Evolutionary conservation across 1,140 invertebrate genomes (phyloP).

Genomic region (Penaeus vannamei): DNA sequence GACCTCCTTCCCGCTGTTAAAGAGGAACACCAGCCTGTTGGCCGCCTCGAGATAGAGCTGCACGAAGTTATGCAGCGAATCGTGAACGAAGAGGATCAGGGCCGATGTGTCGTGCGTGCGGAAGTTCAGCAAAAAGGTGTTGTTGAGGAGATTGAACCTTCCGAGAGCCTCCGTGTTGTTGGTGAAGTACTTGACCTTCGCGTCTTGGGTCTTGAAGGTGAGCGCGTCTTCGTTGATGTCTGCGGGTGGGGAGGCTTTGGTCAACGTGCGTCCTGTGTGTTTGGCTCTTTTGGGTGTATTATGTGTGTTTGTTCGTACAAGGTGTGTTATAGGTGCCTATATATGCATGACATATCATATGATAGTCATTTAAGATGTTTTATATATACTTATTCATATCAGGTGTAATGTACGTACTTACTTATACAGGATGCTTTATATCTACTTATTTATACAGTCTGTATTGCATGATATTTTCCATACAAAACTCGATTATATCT

Average conservation of each 20-base stretch:
- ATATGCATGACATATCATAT: too few relatives aligned
- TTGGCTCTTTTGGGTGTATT: too few relatives aligned
- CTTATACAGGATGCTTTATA: too few relatives aligned
- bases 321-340: too few relatives aligned
- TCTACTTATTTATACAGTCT: too few relatives aligned
- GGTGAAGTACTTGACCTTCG: slow-evolving; percentile 45
- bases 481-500: too few relatives aligned
- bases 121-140: slow-evolving; percentile 50
- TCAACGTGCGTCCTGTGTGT: too few relatives aligned
- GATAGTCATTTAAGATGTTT: too few relatives aligned
- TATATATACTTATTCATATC: too few relatives aligned
- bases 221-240: slow-evolving; percentile 46
- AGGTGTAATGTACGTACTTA: too few relatives aligned
- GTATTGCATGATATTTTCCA: too few relatives aligned
- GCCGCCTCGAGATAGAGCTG: not conserved
- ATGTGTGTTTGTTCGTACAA: too few relatives aligned
- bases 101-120: not conserved
- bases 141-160: slow-evolving; percentile 17
- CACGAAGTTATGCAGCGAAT: not conserved
- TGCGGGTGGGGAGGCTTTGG: not conserved
- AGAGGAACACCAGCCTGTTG: slow-evolving; percentile 31
- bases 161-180: slow-evolving; percentile 24
- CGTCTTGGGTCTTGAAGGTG: slow-evolving; percentile 46
- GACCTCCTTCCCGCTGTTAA: slow-evolving; percentile 39
- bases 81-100: not conserved